A percentile compares a stretch with the other conserved stretches of the same genome.
These are phyloP conservation scores for Oscheius sp. DNA, from an alignment of 2,888 invertebrate genomes.

Conservation along the genomic window DNA sequence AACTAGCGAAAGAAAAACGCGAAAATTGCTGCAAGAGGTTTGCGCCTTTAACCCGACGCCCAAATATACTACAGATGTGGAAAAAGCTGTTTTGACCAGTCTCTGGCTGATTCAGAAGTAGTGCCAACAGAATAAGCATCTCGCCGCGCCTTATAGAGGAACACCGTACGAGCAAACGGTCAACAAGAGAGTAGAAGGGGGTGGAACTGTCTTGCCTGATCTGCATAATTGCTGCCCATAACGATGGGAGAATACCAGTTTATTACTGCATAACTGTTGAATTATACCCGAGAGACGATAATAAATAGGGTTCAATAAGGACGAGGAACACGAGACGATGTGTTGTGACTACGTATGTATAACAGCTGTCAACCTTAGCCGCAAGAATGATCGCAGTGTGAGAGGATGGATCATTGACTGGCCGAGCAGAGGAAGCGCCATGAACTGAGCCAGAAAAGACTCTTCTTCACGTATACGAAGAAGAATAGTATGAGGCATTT, in stretches of 20 bases:
- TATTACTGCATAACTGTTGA: constrained; percentile 2
- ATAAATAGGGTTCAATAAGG: not conserved
- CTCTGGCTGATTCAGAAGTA: constrained; percentile 28
- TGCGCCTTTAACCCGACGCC: no score
- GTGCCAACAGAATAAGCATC: constrained; percentile 19
- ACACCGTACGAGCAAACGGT: not conserved
- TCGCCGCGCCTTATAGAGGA: constrained; percentile 23
- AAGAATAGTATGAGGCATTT: not conserved
- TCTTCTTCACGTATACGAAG: not conserved
- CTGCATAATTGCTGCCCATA: not conserved
- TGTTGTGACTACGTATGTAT: not conserved
- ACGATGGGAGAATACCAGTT: not conserved
- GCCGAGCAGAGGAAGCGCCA: not conserved
- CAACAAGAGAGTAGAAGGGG: not conserved
- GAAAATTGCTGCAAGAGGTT: no score
- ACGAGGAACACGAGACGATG: not conserved
- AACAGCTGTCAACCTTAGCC: constrained; percentile 17
- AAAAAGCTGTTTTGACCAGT: constrained; percentile 24
- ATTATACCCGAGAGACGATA: not conserved
- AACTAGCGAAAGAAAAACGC: no score
- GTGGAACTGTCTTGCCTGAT: not conserved
- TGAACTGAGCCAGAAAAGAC: not conserved
- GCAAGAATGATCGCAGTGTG: constrained; percentile 9
- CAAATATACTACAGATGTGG: not conserved
- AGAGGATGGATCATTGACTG: not conserved